Evolutionary conservation across 2,888 invertebrate genomes (phyloP), one percentile per base, ranked within the genome.

Genomic region (Anoplius nigerrimus): DNA sequence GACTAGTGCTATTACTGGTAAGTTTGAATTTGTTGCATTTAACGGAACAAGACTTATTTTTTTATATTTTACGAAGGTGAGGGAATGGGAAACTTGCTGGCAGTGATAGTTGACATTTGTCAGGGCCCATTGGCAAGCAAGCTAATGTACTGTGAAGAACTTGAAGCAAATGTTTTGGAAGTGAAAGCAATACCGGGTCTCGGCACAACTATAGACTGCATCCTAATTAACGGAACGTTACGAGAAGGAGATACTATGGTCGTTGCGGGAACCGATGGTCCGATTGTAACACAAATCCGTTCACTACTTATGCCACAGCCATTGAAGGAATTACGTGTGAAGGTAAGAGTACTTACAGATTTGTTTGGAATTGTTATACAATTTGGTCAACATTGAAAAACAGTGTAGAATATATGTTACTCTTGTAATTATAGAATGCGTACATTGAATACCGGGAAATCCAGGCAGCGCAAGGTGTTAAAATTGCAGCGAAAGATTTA

Each of bases 151-250:
- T 95, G 95, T 1, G 95, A 98, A 71, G 97, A 98, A 84, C 90
- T 99, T 75, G 95, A 98, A 82, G 96, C 96, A 21, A 95, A 93
- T 1, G 94, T 95, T 34, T 90, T 95, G 16, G 95, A 95, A 91
- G 98, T 99, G 45, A 99, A 99, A 92, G 97, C 98, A 0, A 95
- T 99, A 84, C 94, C 98, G 21, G 99, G 99, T 43, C 91, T 99
- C 71, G 98, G 98, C 60, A 99, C 99, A 57, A 99, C 99, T 1
- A 98, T 99, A 82, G 99, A 99, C 91, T 97, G 98, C 21, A 99
- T 99, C 89, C 92, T 99, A 68, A 97, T 99, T 64, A 99, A 99
- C 90, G 99, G 99, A 16, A 93, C 93, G n/a, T 90, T 99, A 43
- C 92, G 92, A 56, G 98, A 98, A 89, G 97, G 98, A 0, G 98